Percentiles rank a stretch among this genome's conserved stretches.
Conservation (phyloP, 2,888 invertebrate species). For the Metallyticus violacea region DNA sequence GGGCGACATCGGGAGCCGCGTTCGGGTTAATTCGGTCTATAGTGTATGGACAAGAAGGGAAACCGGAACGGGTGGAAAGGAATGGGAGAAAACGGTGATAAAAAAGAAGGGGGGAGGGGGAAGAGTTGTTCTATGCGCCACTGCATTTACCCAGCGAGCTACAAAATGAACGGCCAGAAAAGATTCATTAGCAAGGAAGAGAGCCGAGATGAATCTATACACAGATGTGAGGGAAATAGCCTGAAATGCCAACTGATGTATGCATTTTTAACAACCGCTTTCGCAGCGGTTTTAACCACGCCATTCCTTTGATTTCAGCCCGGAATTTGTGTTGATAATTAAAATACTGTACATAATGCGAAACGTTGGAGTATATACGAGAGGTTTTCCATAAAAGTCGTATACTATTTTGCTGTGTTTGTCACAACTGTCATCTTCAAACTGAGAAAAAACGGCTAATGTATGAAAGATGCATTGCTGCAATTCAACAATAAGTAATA, state of each 20-base stretch:
- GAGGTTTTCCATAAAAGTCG: not conserved
- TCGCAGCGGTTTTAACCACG: not conserved
- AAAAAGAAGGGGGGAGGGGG: constrained; percentile 12
- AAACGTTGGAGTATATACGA: not conserved
- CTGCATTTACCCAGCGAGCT: constrained; percentile 22
- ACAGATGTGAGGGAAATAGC: not conserved
- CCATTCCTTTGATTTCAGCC: not conserved
- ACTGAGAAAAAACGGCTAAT: too few species aligned
- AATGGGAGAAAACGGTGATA: constrained; percentile 5
- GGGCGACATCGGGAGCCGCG: constrained; percentile 26
- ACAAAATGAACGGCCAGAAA: constrained; percentile 22
- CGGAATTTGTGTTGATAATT: not conserved
- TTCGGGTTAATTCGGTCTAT: constrained; percentile 30
- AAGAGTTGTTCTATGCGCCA: constrained; percentile 26
- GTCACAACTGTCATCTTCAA: not conserved
- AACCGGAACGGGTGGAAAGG: constrained; percentile 9
- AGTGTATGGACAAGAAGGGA: constrained; percentile 13
- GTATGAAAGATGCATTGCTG: too few species aligned
- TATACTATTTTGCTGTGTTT: not conserved
- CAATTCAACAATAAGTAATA: too few species aligned
- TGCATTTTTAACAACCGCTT: not conserved
- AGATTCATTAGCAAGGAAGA: constrained; percentile 23
- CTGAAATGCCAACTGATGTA: not conserved
- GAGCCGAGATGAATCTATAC: constrained; percentile 22
- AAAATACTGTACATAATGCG: not conserved